Base-by-base conservation (phyloP, 2,888 invertebrate genomes). In the Autographa pulchrina region DNA sequence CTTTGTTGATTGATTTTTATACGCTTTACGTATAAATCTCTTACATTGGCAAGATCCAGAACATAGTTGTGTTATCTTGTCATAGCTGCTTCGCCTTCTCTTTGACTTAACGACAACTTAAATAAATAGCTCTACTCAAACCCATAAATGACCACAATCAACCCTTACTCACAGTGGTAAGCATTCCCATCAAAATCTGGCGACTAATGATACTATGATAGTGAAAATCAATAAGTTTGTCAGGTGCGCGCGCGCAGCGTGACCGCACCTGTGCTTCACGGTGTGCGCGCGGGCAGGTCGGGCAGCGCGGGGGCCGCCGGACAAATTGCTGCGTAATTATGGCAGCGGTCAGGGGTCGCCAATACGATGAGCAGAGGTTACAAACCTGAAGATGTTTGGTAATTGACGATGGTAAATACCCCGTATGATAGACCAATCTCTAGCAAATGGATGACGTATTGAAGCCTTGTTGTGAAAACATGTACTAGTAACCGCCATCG, bases 221-320 rank as follows among this genome's bases (percentile, higher is more conserved):
- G 74, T 70, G 72, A 61, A 82, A 86, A 87, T 86, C 86, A 82
- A 87, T 88, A 83, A 82, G 62, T 69, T 66, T 56, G 48, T 82
- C 84, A 83, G 82, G 78, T 86, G 86, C 83, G 85, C 86, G 81
- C 85, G 83, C 83, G 78, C 82, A 81, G 81, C 84, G 88, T 87
- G 86, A 88, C 88, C 74, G 64, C 90, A 90, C 89, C 90, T 90
- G 90, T 87, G 85, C 84, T 80, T 83, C 86, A 85, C 86, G 88
- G 71, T 77, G 80, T 56, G 77, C 65, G 81, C 75, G 75, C 72
- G 68, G 72, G 25, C 25, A 25, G 25, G 25, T 25, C 25, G 3
- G 3, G 25, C 25, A 25, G 25, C 25, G 25, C 25, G 25, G 75
- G 78, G 81, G 56, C 67, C 72, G 69, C 73, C 69, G 66, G 20